Base-by-base conservation (phyloP, 37 sponge, comb jelly and placozoan species). In the Axinella damicornis region DNA sequence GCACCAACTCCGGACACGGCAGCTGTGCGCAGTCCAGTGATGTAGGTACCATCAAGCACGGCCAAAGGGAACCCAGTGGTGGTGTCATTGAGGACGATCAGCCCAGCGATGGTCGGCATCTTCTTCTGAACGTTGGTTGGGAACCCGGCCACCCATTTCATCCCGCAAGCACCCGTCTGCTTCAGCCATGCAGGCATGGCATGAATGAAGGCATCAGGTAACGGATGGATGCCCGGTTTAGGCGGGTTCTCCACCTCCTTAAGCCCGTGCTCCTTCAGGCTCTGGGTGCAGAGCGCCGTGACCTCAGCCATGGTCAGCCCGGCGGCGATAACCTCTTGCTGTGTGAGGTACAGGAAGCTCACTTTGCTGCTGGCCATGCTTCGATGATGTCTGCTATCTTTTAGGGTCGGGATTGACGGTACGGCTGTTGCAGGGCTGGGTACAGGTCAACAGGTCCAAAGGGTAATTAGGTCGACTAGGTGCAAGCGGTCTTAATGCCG, bases 141-240 rank as follows among this genome's bases (percentile, higher is more conserved):
- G 63, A 72, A 82, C 6, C 83, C 83, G 1, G 83, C 57, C 19
- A 82, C 83, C 83, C 83, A 82, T 61, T 82, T 82, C 0, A 82
- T 82, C 27, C 83, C 83, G 32, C 40, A 32, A 28, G 35, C 38
- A 25, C 69, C 27, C 58, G 58, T 13, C 18, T 81, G 31, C 59
- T 81, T 69, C 70, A 69, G n/a, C 32, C 46, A 69, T 30, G 71
- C 82, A 41, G 78, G 78, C 78, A 77, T 77, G 1, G 78, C 62
- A n/a, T 77, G 78, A 36, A 77, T 37, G 46, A 77, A 77, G 64
- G 78, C 36, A 22, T 77, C 41, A 2, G 37, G 37, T 38, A 21
- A 1, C 2, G 78, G 62, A 40, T 77, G 78, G 13, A 77, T 39
- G 32, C 64, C 78, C 21, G 64, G 46, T 36, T 77, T 77, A 2